These are phyloP conservation scores for Mercenaria mercenaria DNA, from an alignment of 1,140 invertebrate species.

Conservation along the genomic window DNA sequence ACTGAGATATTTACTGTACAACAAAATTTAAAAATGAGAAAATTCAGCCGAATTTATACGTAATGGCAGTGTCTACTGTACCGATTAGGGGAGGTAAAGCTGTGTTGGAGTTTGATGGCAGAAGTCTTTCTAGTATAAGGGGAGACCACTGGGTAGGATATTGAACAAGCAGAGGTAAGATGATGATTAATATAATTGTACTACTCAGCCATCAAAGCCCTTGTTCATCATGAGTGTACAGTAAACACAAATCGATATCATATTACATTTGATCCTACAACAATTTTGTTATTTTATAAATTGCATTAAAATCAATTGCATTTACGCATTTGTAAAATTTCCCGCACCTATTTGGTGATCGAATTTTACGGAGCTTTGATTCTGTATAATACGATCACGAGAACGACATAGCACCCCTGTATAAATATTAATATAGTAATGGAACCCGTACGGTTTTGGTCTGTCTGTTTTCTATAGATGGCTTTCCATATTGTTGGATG, in stretches of 20 bases:
- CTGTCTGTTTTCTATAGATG: slow-evolving; percentile 11
- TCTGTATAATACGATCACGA: not conserved
- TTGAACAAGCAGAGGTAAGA: too few relatives aligned
- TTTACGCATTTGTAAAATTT: not conserved
- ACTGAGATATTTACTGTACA: too few relatives aligned
- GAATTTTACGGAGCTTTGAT: slow-evolving; percentile 28
- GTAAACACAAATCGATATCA: not conserved
- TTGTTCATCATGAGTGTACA: not conserved
- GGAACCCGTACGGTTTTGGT: slow-evolving; percentile 31
- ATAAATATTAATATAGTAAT: slow-evolving; percentile 69
- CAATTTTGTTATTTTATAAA: slow-evolving; percentile 19
- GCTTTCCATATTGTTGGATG: slow-evolving; percentile 36
- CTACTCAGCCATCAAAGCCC: too few relatives aligned
- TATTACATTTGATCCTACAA: not conserved
- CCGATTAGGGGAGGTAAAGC: too few relatives aligned
- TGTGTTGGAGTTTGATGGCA: too few relatives aligned
- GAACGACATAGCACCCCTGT: slow-evolving; percentile 21
- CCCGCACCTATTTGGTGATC: slow-evolving; percentile 21
- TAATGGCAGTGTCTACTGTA: too few relatives aligned
- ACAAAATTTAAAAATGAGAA: too few relatives aligned
- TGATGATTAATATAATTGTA: too few relatives aligned
- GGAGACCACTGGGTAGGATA: too few relatives aligned
- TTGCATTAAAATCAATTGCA: slow-evolving; percentile 7
- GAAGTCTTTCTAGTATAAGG: too few relatives aligned
- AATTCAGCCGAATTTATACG: too few relatives aligned